Percentiles rank a stretch among this genome's conserved stretches.
Conservation (phyloP, 2,888 invertebrate species). For the Drosophila emarginata region DNA sequence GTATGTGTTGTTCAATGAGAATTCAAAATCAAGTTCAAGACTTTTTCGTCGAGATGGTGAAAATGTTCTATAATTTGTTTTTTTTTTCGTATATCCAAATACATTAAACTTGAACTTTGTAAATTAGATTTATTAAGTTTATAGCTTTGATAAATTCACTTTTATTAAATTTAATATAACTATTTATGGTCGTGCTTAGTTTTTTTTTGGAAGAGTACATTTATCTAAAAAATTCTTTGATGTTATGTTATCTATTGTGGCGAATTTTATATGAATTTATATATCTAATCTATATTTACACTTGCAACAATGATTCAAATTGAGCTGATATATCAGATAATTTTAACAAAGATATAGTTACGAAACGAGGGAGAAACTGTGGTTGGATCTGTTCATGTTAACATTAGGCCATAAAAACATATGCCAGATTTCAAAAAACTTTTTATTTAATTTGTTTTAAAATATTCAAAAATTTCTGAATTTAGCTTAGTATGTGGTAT, state of each 20-base stretch:
- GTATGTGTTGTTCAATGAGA: slow-evolving; percentile 26
- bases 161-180: not conserved
- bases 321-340: too few relatives aligned
- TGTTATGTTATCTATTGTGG: too few relatives aligned
- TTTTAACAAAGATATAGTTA: too few relatives aligned
- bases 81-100: not conserved
- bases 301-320: too few relatives aligned
- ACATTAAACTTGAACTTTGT: not conserved
- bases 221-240: too few relatives aligned
- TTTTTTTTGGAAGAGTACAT: too few relatives aligned
- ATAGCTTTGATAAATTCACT: not conserved
- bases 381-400: not conserved
- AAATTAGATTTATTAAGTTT: not conserved
- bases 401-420: not conserved
- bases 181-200: too few relatives aligned
- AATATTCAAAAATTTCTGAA: not conserved
- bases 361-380: too few relatives aligned
- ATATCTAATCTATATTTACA: too few relatives aligned
- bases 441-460: slow-evolving; percentile 25
- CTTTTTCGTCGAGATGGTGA: slow-evolving; percentile 31
- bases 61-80: slow-evolving; percentile 19
- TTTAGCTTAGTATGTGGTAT: slow-evolving; percentile 42
- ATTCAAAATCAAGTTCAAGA: slow-evolving; percentile 73
- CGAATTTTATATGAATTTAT: too few relatives aligned
- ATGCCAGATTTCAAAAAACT: slow-evolving; percentile 11